Evolutionary conservation across 2,888 invertebrate genomes (phyloP).

Genomic region (Globia sparganii): DNA sequence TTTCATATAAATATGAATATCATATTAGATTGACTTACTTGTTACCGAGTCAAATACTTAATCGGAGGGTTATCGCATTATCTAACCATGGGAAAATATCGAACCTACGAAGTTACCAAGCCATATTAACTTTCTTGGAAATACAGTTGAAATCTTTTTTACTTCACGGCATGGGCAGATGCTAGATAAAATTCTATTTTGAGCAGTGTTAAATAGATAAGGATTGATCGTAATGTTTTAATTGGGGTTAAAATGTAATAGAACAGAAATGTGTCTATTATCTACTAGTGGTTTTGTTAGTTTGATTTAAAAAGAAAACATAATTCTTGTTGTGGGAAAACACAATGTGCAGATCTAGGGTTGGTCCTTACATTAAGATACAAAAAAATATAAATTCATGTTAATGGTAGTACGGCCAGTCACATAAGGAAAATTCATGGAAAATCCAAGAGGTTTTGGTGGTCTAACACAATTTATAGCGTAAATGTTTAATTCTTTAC

Average conservation of each 20-base stretch:
- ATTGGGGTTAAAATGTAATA: slow-evolving; percentile 30
- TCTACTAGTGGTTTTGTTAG: neutral
- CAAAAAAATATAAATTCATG: neutral
- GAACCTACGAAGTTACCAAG: slow-evolving; percentile 59
- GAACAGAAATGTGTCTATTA: slow-evolving; percentile 23
- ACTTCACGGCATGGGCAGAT: slow-evolving; percentile 30
- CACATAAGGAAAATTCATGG: neutral
- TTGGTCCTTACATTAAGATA: neutral
- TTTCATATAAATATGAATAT: slow-evolving; percentile 45
- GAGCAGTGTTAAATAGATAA: slow-evolving; percentile 46
- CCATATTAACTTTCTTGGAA: slow-evolving; percentile 60
- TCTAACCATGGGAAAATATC: slow-evolving; percentile 69
- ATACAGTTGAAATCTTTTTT: slow-evolving; percentile 55
- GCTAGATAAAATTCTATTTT: slow-evolving; percentile 57
- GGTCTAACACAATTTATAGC: neutral
- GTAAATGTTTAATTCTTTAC: neutral
- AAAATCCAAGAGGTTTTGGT: neutral
- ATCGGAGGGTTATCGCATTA: slow-evolving; percentile 72
- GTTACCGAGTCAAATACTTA: slow-evolving; percentile 65
- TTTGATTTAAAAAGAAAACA: neutral
- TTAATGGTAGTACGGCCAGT: neutral
- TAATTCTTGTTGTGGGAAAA: neutral
- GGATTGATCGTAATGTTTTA: slow-evolving; percentile 24
- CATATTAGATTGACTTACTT: slow-evolving; percentile 49
- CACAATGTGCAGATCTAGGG: neutral